Evolutionary conservation across 2,797 vertebrate genomes (phyloP).

Genomic region (Hydrophis major): DNA sequence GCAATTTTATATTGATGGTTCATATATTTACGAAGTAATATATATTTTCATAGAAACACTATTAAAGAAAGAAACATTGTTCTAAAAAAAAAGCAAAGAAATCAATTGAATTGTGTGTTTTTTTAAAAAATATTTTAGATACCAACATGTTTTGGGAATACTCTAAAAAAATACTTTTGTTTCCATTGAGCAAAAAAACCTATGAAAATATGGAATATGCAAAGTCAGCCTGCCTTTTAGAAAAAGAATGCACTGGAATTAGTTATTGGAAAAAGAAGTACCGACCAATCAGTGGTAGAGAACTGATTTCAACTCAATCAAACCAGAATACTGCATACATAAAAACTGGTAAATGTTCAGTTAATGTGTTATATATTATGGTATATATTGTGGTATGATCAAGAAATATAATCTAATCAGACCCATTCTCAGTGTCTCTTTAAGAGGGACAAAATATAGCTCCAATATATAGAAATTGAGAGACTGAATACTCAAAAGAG

Average conservation of each 20-base stretch:
- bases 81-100: neutral
- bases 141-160: conserved; percentile 24
- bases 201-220: conserved; percentile 20
- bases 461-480: neutral
- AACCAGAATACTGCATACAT: neutral
- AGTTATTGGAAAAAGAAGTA: conserved; percentile 17
- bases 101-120: neutral
- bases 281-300: conserved; percentile 25
- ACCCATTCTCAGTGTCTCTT: neutral
- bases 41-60: neutral
- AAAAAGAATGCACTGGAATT: conserved; percentile 28
- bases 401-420: neutral
- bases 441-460: neutral
- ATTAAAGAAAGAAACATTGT: neutral
- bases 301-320: neutral
- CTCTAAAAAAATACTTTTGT: neutral
- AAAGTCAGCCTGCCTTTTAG: conserved; percentile 29
- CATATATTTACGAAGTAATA: neutral
- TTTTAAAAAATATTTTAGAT: conserved; percentile 20
- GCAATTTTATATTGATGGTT: neutral
- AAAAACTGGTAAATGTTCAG: conserved; percentile 23
- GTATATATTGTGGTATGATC: neutral
- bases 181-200: neutral
- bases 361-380: neutral
- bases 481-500: neutral